Conservation (phyloP, 2,113 vertebrate species). For the Neodon shergylaensis region DNA sequence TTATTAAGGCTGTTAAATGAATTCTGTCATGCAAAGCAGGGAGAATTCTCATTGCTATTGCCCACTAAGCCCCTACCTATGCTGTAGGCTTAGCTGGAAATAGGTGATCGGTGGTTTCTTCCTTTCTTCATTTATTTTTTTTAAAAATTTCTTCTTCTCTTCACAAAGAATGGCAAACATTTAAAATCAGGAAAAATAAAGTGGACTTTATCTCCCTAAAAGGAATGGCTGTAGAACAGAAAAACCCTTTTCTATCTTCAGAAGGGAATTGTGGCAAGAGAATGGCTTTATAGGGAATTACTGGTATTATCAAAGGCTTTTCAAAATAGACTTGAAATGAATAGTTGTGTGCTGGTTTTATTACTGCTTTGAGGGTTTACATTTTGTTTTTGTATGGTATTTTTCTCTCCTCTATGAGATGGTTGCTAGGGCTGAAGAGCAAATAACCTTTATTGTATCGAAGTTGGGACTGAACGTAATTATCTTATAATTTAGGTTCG, state of each 20-base stretch:
- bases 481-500: slow-evolving; percentile 81
- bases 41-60: background rate
- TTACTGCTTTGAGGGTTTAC: slow-evolving; percentile 81
- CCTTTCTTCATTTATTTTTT: background rate
- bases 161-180: slow-evolving; percentile 39
- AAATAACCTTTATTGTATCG: slow-evolving; percentile 83
- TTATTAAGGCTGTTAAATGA: slow-evolving; percentile 53
- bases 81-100: slow-evolving; percentile 14
- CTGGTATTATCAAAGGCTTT: slow-evolving; percentile 83
- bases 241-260: slow-evolving; percentile 73
- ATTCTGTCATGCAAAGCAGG: background rate
- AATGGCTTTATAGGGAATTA: slow-evolving; percentile 83
- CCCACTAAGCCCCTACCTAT: slow-evolving; percentile 15
- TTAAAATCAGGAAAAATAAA: slow-evolving; percentile 61
- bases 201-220: slow-evolving; percentile 66
- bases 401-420: slow-evolving; percentile 60
- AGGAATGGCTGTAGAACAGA: slow-evolving; percentile 64
- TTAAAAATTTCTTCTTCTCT: background rate
- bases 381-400: slow-evolving; percentile 69
- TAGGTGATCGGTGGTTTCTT: slow-evolving; percentile 51
- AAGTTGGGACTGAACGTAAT: slow-evolving; percentile 78
- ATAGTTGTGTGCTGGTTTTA: slow-evolving; percentile 81
- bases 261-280: slow-evolving; percentile 77
- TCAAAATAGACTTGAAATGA: slow-evolving; percentile 84
- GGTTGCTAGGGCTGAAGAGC: slow-evolving; percentile 81